Base-by-base conservation (phyloP, 2,888 invertebrate species). In the Mythimna loreyi region DNA sequence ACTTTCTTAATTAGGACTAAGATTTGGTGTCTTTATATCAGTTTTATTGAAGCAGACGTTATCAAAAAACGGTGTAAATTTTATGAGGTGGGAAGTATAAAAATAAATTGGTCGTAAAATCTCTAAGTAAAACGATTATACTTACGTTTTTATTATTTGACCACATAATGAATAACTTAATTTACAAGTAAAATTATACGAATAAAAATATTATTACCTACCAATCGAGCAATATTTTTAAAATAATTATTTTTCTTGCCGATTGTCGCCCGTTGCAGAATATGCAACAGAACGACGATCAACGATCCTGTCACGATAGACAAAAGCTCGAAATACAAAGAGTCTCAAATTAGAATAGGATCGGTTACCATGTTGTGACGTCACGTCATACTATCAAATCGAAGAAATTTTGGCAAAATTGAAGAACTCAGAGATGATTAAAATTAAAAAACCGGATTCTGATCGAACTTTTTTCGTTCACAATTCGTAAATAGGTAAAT, bases 21-120 rank as follows among this genome's bases (percentile, higher is more conserved):
- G 25, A 50, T 62, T 58, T 47, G 1, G 28, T n/a, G 9, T 13
- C 49, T 57, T 36, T 33, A 50, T 61, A 60, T 60, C 40, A 60
- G 36, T 62, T 52, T 57, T 43, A 53, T 63, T 60, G 19, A 57
- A 30, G 21, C 47, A 36, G 59, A 13, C 36, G 36, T 67, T 73
- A 73, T 61, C 60, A 66, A 59, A 68, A 56, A 62, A 68, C 13
- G 23, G 57, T 53, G 43, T 28, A 25, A 25, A 57, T 67, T 73
- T 78, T 67, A 78, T 73, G 76, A 60, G 40, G 66, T 63, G 62
- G 25, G 40, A 67, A 63, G 55, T 49, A 40, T 67, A 60, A 60
- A 72, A 57, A 45, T n/a, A 45, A 63, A 67, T 57, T 67, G 57
- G 30, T 64, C 74, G 56, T 77, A 43, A 75, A 74, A 19, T 60